Evolutionary conservation across 2,113 vertebrate genomes (phyloP), one percentile per base, ranked within the genome.

Genomic region (Coptodon rendalli): DNA sequence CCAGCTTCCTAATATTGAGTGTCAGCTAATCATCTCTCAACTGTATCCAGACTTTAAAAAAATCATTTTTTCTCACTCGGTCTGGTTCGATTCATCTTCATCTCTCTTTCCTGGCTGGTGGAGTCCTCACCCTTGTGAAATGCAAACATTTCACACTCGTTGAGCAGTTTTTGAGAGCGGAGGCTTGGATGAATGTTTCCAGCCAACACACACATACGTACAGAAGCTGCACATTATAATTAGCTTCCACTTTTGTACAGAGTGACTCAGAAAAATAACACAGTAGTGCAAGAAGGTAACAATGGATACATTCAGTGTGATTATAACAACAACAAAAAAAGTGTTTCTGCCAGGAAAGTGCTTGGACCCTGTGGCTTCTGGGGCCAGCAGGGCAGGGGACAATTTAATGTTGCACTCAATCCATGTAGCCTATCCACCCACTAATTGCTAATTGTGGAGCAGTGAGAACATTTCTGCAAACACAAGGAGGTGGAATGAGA

Each of bases 11-110:
- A 80, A 89, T 80, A 17, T 10, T 82, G 57, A 88, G 73, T 34
- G 45, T 78, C 82, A 88, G 85, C 57, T 87, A 84, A 91, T 92
- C 52, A 86, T 82, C 84, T 80, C 54, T 79, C 66, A 80, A 80
- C 73, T 78, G 73, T 78, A 52, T 34, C 71, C 45, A 78, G 73
- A 78, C 73, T 78, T n/a, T 52, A 1, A 6, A 3, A 45, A 78
- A 78, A 52, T 50, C 6, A 5, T 50, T 76, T 48, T 78, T 78
- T 52, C 73, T 78, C 73, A 52, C 73, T 48, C 71, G 3, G 24
- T 76, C 71, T 29, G 6, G 4, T 76, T 78, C 0, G 9, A 31
- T 52, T 78, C 73, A 52, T 78, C 73, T 52, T 52, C 45, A 9
- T 78, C 45, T 29, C 71, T 31, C 73, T 31, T n/a, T 0, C 73